Evolutionary conservation across 2,797 vertebrate species (phyloP).

Genomic region (Miichthys miiuy): DNA sequence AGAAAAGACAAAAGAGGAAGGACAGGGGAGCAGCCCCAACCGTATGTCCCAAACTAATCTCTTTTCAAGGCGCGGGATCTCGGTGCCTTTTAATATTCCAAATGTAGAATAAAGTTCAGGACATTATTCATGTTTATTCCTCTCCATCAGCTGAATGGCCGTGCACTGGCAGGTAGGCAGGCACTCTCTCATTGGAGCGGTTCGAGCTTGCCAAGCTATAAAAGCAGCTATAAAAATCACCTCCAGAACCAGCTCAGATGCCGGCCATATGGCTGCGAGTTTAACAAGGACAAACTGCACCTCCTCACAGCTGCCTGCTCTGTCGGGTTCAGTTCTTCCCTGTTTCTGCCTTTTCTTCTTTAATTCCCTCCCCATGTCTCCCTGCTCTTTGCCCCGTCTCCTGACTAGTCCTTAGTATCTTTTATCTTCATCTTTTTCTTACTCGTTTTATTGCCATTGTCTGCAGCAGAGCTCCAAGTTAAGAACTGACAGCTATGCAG

Average conservation of each 20-base stretch:
- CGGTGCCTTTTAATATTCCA: slow-evolving; percentile 59
- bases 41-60: slow-evolving; percentile 42
- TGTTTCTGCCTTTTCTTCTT: slow-evolving; percentile 15
- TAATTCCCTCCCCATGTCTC: slow-evolving; percentile 29
- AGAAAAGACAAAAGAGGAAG: slow-evolving; percentile 41
- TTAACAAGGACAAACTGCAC: slow-evolving; percentile 82
- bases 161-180: slow-evolving; percentile 71
- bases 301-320: slow-evolving; percentile 74
- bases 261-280: slow-evolving; percentile 77
- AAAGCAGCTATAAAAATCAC: slow-evolving; percentile 81
- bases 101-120: slow-evolving; percentile 66
- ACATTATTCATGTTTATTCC: slow-evolving; percentile 72
- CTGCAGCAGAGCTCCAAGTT: not conserved
- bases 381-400: slow-evolving; percentile 26
- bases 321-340: slow-evolving; percentile 48
- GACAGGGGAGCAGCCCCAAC: not conserved
- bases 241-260: slow-evolving; percentile 83
- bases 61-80: slow-evolving; percentile 48
- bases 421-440: not conserved
- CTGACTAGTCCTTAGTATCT: not conserved
- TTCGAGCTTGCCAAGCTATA: slow-evolving; percentile 73
- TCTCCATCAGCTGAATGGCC: slow-evolving; percentile 70
- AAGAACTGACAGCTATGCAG: not conserved
- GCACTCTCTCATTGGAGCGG: slow-evolving; percentile 69
- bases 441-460: not conserved